Evolutionary conservation across 2,888 invertebrate species (phyloP).

Genomic region (Hirtodrosophila duncani): DNA sequence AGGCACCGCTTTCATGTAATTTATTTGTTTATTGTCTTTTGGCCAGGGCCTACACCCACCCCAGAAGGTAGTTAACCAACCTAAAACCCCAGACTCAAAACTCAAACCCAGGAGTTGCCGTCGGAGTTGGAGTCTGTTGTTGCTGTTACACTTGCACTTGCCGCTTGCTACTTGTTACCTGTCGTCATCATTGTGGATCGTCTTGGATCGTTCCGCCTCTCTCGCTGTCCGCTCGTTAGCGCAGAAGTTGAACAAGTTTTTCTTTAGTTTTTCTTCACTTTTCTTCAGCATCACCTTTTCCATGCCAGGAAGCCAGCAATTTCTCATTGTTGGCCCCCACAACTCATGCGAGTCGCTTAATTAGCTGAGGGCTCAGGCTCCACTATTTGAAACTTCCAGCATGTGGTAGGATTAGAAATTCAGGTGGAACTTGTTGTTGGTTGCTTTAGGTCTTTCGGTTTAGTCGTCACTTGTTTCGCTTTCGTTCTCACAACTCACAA

Average conservation of each 20-base stretch:
- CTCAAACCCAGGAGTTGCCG: neutral
- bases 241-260: conserved; percentile 69
- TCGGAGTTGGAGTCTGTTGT: conserved; percentile 11
- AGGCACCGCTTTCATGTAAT: conserved; percentile 64
- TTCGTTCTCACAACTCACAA: conserved; percentile 31
- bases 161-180: conserved; percentile 35
- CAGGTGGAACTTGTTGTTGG: conserved; percentile 1
- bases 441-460: conserved; percentile 10
- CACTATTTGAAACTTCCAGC: no score
- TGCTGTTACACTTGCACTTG: conserved; percentile 72
- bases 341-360: conserved; percentile 52
- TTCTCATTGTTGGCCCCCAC: conserved; percentile 62
- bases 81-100: conserved; percentile 3
- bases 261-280: conserved; percentile 22
- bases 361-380: conserved; percentile 49
- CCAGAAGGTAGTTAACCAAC: conserved; percentile 41
- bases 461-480: conserved; percentile 23
- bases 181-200: conserved; percentile 21
- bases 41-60: conserved; percentile 42
- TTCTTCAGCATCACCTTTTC: conserved; percentile 7
- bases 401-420: no score
- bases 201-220: conserved; percentile 30
- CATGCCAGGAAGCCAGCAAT: conserved; percentile 60
- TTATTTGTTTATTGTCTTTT: conserved; percentile 72
- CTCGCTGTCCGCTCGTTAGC: conserved; percentile 27